These are phyloP conservation scores for Carassius carassius DNA, from an alignment of 2,113 vertebrate genomes.

Conservation along the genomic window DNA sequence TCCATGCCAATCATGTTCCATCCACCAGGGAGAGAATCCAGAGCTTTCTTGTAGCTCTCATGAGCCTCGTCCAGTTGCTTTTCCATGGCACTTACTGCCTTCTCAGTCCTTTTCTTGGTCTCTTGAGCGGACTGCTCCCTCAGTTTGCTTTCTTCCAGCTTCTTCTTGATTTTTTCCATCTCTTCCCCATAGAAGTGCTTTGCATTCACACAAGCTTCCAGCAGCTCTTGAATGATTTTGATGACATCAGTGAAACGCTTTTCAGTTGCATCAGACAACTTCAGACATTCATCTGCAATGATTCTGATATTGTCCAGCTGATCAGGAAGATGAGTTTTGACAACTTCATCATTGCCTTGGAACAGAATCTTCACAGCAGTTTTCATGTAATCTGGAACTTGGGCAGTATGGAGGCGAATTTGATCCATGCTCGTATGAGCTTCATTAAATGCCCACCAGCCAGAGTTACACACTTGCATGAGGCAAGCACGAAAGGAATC, in stretches of 20 bases:
- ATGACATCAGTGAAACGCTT: slow-evolving; percentile 30
- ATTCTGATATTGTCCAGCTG: slow-evolving; percentile 52
- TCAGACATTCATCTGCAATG: slow-evolving; percentile 53
- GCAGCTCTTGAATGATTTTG: slow-evolving; percentile 48
- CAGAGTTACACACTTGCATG: slow-evolving; percentile 60
- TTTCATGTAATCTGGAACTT: slow-evolving; percentile 58
- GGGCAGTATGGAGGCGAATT: slow-evolving; percentile 53
- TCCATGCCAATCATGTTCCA: slow-evolving; percentile 54
- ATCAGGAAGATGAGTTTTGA: slow-evolving; percentile 53
- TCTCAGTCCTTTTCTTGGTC: neutral
- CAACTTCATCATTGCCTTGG: slow-evolving; percentile 41
- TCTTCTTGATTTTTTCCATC: neutral
- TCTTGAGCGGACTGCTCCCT: slow-evolving; percentile 21
- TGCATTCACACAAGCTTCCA: slow-evolving; percentile 43
- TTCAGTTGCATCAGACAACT: slow-evolving; percentile 32
- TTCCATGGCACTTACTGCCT: neutral
- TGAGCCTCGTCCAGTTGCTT: slow-evolving; percentile 5
- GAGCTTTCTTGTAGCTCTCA: neutral
- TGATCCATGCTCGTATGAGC: slow-evolving; percentile 59
- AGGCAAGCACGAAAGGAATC: slow-evolving; percentile 59
- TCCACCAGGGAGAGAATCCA: slow-evolving; percentile 38
- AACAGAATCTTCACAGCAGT: slow-evolving; percentile 52
- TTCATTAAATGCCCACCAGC: slow-evolving; percentile 56
- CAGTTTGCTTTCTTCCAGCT: slow-evolving; percentile 20
- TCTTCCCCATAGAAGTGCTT: slow-evolving; percentile 37